Percentiles rank a stretch among this genome's conserved stretches.
Conservation (phyloP, 2,888 invertebrate species). For the Heliconius cydno region DNA sequence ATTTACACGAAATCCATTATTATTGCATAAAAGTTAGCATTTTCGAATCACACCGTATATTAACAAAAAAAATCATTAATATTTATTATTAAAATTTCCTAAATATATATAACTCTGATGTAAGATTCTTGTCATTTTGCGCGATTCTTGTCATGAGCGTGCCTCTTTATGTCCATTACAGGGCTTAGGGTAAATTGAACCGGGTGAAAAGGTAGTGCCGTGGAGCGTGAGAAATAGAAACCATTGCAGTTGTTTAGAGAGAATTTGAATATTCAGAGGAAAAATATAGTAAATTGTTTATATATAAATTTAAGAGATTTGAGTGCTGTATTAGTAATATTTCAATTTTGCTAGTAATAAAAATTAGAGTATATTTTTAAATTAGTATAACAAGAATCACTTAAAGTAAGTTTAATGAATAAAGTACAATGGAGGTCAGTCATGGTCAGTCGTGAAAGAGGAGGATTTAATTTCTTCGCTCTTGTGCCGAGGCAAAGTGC, state of each 20-base stretch:
- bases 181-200: slow-evolving; percentile 42
- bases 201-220: slow-evolving; percentile 28
- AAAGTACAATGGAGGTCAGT: no score
- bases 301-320: no score
- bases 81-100: background rate
- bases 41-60: no score
- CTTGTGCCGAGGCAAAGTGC: no score
- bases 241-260: slow-evolving; percentile 5
- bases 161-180: slow-evolving; percentile 39
- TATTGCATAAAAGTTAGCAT: no score
- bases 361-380: no score
- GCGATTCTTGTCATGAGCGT: no score
- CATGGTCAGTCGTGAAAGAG: no score
- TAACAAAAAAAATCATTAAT: no score
- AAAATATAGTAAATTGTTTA: background rate
- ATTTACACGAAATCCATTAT: no score
- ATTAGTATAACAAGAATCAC: background rate
- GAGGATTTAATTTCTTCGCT: no score
- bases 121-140: slow-evolving; percentile 41
- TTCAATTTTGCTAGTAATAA: background rate
- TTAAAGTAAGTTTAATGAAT: background rate
- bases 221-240: slow-evolving; percentile 13
- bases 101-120: slow-evolving; percentile 19
- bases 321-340: no score
- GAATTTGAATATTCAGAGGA: background rate